phyloP scores from a whole-genome alignment of 1,140 invertebrate genomes.

The Lysiphlebus fabarum region DNA sequence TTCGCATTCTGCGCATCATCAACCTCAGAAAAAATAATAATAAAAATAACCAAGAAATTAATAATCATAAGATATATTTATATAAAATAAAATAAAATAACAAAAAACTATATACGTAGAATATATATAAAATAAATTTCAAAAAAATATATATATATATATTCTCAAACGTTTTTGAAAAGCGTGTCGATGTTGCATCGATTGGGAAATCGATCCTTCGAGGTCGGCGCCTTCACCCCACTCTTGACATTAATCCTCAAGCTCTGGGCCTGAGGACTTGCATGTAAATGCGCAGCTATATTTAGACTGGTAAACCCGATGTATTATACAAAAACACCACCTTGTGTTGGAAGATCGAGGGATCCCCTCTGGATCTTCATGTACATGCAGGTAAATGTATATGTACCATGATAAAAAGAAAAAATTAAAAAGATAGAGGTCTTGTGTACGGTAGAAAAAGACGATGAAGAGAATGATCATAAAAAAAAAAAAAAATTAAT shows the following conservation, averaged over 20 bases:
- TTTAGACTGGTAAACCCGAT: slow-evolving; percentile 48
- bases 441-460: slow-evolving; percentile 21
- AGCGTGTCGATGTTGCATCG: slow-evolving; percentile 10
- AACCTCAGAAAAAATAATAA: slow-evolving; percentile 8
- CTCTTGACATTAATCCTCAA: slow-evolving; percentile 53
- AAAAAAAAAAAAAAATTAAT: slow-evolving; percentile 4
- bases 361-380: slow-evolving; percentile 18
- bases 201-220: slow-evolving; percentile 20
- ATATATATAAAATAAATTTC: background rate
- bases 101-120: slow-evolving; percentile 2
- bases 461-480: slow-evolving; percentile 3
- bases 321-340: slow-evolving; percentile 22
- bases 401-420: slow-evolving; percentile 9
- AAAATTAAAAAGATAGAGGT: background rate
- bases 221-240: slow-evolving; percentile 27
- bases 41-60: slow-evolving; percentile 1
- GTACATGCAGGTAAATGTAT: slow-evolving; percentile 4
- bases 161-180: no score
- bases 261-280: slow-evolving; percentile 50
- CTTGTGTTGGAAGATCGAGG: slow-evolving; percentile 14
- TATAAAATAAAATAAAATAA: slow-evolving; percentile 3
- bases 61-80: background rate
- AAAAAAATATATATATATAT: background rate
- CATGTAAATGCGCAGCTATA: slow-evolving; percentile 53
- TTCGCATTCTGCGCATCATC: slow-evolving; percentile 8